Base-by-base conservation (phyloP, 2,113 vertebrate species). In the Aplodontia rufa region DNA sequence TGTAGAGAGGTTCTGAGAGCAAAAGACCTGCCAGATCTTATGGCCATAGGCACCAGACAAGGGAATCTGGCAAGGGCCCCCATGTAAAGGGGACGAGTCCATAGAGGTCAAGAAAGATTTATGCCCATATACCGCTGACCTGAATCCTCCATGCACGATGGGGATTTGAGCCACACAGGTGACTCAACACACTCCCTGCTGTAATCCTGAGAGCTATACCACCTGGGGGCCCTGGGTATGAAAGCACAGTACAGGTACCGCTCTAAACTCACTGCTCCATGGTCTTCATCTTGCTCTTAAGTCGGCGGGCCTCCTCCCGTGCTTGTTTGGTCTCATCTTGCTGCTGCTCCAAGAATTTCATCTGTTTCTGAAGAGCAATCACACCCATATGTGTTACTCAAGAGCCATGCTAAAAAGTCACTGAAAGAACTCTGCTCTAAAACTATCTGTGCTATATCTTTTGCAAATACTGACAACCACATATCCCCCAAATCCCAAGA, bases 281-380 rank as follows among this genome's bases (percentile, higher is more conserved):
- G 35, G 98, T 98, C 96, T 98, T 99, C 98, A 99, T 98, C 97
- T 99, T 99, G 96, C 95, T 98, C 82, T 98, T 97, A 80, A 99
- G 99, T 13, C 97, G 98, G 28, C 97, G 98, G 11, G 98, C 98
- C 96, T 99, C 99, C 26, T 99, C 99, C 94, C 99, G 99, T 6
- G 99, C 99, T 71, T 98, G 98, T 82, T 98, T 99, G 87, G 96
- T 96, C 24, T 99, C 99, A 66, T 98, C 98, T 85, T 99, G 99
- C 92, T 99, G 99, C 69, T 98, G 99, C 97, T 99, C 99, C 96
- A 99, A 95, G 96, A 98, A 99, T 71, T 98, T 98, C 99, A 99
- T 99, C 98, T 99, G 99, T 98, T 99, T 99, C 99, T 99, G 96
- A 97, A 64, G 96, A 92, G 82, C 71, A 97, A 97, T 92, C 0